Percentiles rank a stretch among this genome's conserved stretches.
Conservation (phyloP, 1,140 invertebrate species). For the Melitaea cinxia region DNA sequence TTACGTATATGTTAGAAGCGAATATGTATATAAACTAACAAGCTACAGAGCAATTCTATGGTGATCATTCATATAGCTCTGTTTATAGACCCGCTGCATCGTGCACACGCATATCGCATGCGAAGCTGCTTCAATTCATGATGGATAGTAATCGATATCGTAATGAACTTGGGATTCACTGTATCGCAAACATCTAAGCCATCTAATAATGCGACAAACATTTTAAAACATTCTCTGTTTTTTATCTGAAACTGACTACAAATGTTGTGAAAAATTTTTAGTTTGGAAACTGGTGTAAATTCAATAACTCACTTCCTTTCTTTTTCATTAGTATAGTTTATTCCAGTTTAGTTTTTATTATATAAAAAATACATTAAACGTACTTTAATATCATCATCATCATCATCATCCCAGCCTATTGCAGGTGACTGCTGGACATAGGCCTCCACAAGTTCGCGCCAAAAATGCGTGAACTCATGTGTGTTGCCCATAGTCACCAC, state of each 20-base stretch:
- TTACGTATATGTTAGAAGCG: neutral
- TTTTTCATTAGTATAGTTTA: too few relatives aligned
- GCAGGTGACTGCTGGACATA: too few relatives aligned
- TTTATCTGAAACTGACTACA: neutral
- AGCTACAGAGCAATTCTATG: neutral
- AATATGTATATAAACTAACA: slow-evolving; percentile 3
- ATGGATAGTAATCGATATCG: slow-evolving; percentile 15
- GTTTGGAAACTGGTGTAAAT: too few relatives aligned
- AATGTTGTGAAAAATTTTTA: too few relatives aligned
- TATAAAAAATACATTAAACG: too few relatives aligned
- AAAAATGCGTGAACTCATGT: too few relatives aligned
- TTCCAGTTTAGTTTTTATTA: too few relatives aligned
- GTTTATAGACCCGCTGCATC: neutral
- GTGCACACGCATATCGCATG: slow-evolving; percentile 15
- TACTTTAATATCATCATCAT: too few relatives aligned
- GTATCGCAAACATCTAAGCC: neutral
- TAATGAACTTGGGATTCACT: neutral
- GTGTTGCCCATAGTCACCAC: too few relatives aligned
- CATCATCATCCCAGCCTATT: too few relatives aligned
- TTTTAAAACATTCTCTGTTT: neutral
- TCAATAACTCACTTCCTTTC: too few relatives aligned
- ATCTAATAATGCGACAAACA: neutral
- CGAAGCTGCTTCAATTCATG: slow-evolving; percentile 17
- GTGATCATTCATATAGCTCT: slow-evolving; percentile 4
- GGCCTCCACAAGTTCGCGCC: too few relatives aligned